Conservation (phyloP, 2,888 invertebrate genomes). For the Dermolepida albohirtum region DNA sequence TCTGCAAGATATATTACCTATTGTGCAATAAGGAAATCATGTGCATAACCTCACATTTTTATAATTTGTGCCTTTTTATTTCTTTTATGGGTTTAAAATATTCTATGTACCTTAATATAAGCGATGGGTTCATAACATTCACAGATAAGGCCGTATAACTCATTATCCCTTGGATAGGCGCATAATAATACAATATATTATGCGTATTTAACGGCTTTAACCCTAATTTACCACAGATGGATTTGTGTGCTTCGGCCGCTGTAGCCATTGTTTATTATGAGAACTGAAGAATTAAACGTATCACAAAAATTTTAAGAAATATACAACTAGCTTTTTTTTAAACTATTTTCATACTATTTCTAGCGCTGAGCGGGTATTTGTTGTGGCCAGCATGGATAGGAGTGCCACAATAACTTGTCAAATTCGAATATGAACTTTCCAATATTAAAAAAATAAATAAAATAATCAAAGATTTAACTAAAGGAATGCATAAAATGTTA, state of each 20-base stretch:
- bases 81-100: slow-evolving; percentile 2
- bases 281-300: background rate
- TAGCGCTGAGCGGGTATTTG: no score
- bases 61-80: no score
- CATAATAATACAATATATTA: slow-evolving; percentile 80
- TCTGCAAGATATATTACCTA: slow-evolving; percentile 65
- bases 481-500: no score
- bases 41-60: background rate
- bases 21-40: slow-evolving; percentile 21
- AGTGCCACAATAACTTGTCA: no score
- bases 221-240: slow-evolving; percentile 59
- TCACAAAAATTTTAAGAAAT: slow-evolving; percentile 9
- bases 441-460: no score
- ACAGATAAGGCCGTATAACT: slow-evolving; percentile 84
- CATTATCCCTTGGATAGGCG: slow-evolving; percentile 79
- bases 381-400: no score
- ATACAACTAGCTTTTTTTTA: no score
- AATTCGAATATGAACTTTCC: no score
- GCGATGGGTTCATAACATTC: slow-evolving; percentile 86
- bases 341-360: no score
- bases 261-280: slow-evolving; percentile 52
- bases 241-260: slow-evolving; percentile 53
- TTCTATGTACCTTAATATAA: slow-evolving; percentile 74
- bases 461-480: no score
- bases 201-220: slow-evolving; percentile 78